Conservation (phyloP, 2,888 invertebrate genomes). For the Pollenia amentaria region DNA sequence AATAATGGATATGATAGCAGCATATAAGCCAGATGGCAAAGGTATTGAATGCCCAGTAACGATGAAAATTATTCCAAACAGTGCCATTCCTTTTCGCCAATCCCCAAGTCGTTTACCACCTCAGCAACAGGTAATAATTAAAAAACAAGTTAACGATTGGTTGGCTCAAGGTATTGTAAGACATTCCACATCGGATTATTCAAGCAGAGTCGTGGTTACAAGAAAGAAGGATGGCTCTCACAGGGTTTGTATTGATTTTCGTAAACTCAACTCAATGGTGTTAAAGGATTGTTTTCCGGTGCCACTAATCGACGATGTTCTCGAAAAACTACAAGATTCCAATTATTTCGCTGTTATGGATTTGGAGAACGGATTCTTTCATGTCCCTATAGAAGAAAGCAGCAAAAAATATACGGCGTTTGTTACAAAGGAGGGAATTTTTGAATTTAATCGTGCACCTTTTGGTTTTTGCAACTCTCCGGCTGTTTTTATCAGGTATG, state of each 20-base stretch:
- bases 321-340: constrained; percentile 57
- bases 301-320: constrained; percentile 63
- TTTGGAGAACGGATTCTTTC: not conserved
- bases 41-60: constrained; percentile 41
- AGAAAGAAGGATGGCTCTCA: constrained; percentile 62
- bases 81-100: constrained; percentile 57
- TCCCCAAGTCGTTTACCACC: constrained; percentile 63
- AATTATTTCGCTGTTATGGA: constrained; percentile 64
- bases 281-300: constrained; percentile 80
- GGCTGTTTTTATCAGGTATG: constrained; percentile 56
- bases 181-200: constrained; percentile 36
- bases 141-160: constrained; percentile 61
- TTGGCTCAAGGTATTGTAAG: constrained; percentile 50
- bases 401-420: constrained; percentile 53
- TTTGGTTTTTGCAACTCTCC: constrained; percentile 60
- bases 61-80: constrained; percentile 62
- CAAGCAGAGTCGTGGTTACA: constrained; percentile 57
- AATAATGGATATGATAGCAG: constrained; percentile 33
- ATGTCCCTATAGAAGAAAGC: not conserved
- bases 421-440: constrained; percentile 15
- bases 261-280: constrained; percentile 80
- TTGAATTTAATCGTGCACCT: constrained; percentile 60
- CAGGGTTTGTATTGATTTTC: constrained; percentile 81
- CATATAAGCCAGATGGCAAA: constrained; percentile 31
- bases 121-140: constrained; percentile 45